These are phyloP conservation scores for Parnassius smintheus DNA, from an alignment of 2,888 invertebrate genomes.

Conservation along the genomic window DNA sequence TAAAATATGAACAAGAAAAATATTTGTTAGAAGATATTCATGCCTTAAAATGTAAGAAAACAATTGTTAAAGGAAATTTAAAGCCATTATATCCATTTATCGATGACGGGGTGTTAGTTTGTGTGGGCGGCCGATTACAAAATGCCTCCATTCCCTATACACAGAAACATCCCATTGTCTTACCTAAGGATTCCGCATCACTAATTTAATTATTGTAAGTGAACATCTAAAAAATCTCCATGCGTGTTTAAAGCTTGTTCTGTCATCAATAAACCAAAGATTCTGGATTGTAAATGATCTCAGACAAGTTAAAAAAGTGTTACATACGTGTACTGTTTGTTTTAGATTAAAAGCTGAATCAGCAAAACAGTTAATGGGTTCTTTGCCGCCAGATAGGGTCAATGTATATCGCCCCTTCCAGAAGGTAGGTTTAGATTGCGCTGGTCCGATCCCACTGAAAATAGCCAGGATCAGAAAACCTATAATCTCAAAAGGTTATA, in stretches of 20 bases:
- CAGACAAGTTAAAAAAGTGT: constrained; percentile 25
- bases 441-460: too few relatives aligned
- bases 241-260: constrained; percentile 17
- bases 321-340: constrained; percentile 27
- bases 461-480: too few relatives aligned
- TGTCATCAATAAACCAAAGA: constrained; percentile 9
- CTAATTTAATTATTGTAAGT: not conserved
- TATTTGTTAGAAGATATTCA: too few relatives aligned
- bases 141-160: constrained; percentile 6
- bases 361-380: too few relatives aligned
- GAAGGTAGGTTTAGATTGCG: too few relatives aligned
- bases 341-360: too few relatives aligned
- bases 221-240: constrained; percentile 21
- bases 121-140: constrained; percentile 21
- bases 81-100: constrained; percentile 4
- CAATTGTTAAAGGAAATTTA: not conserved
- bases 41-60: not conserved
- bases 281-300: constrained; percentile 24
- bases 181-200: constrained; percentile 10
- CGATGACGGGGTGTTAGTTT: constrained; percentile 1
- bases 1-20: too few relatives aligned
- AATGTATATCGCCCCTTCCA: too few relatives aligned
- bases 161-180: constrained; percentile 15
- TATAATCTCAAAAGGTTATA: too few relatives aligned
- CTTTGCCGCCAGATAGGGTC: too few relatives aligned